phyloP scores from a whole-genome alignment of 1,140 invertebrate genomes.

The Asbolus verrucosus region DNA sequence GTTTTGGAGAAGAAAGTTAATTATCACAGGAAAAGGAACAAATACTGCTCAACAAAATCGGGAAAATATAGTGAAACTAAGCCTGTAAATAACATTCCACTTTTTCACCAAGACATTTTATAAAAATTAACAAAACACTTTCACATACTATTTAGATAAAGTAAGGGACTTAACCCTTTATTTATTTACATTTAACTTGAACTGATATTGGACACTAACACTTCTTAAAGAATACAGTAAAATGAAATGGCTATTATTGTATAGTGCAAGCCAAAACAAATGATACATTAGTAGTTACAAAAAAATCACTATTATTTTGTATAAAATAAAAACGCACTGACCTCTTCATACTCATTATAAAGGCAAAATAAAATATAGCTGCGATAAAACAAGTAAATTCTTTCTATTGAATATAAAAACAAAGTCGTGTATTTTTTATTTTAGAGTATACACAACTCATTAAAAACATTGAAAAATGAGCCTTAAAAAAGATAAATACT shows the following conservation, averaged over 20 bases:
- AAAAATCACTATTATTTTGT: background rate
- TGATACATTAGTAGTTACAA: background rate
- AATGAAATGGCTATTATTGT: background rate
- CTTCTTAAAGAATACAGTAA: constrained; percentile 9
- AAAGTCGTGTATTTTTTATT: background rate
- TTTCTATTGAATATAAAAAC: constrained; percentile 19
- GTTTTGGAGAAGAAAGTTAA: constrained; percentile 3
- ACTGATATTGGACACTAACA: constrained; percentile 11
- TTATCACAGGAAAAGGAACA: constrained; percentile 43
- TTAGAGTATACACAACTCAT: constrained; percentile 14
- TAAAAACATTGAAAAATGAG: constrained; percentile 29
- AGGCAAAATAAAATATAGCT: too few relatives aligned
- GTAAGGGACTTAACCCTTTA: background rate
- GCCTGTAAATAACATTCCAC: constrained; percentile 43
- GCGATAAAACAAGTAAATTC: constrained; percentile 14
- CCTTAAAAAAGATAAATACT: constrained; percentile 30
- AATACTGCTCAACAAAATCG: constrained; percentile 10
- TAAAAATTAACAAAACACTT: constrained; percentile 37
- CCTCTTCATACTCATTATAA: too few relatives aligned
- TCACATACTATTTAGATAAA: constrained; percentile 17
- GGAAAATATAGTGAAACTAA: constrained; percentile 38
- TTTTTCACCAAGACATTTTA: constrained; percentile 37
- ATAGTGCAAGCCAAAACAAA: constrained; percentile 5
- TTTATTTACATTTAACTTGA: constrained; percentile 18
- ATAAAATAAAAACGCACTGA: constrained; percentile 8